A percentile compares a stretch with the other conserved stretches of the same genome.
These are phyloP conservation scores for Seira sanloemensis DNA, from an alignment of 2,888 invertebrate genomes.

Conservation along the genomic window DNA sequence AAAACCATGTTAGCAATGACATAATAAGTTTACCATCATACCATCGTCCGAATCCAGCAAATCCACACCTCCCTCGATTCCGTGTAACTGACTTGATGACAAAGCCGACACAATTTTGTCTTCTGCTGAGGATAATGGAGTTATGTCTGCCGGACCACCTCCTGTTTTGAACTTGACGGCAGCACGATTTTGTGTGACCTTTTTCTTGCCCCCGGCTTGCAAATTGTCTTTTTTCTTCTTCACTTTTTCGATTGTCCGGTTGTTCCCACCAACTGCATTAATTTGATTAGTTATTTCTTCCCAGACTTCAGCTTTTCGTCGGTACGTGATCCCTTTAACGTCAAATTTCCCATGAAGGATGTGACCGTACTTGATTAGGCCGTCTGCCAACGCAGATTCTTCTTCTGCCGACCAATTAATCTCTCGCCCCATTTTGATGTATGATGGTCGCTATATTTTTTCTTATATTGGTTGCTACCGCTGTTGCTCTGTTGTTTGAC, in stretches of 20 bases:
- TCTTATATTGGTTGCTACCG: no score
- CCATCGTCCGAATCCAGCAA: neutral
- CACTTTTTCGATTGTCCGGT: slow-evolving; percentile 27
- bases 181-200: neutral
- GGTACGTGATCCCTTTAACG: no score
- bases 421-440: no score
- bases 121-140: neutral
- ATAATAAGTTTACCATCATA: no score
- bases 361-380: no score
- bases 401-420: no score
- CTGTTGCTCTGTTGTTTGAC: no score
- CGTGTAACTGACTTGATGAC: slow-evolving; percentile 6
- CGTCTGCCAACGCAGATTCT: no score
- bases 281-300: slow-evolving; percentile 9
- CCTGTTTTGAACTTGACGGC: slow-evolving; percentile 45
- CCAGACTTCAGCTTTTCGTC: slow-evolving; percentile 43
- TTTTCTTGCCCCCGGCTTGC: slow-evolving; percentile 13
- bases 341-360: no score
- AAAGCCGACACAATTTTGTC: slow-evolving; percentile 13
- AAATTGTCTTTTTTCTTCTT: slow-evolving; percentile 33
- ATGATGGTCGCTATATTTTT: no score
- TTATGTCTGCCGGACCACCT: slow-evolving; percentile 24
- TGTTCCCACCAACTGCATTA: slow-evolving; percentile 16
- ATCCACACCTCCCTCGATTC: slow-evolving; percentile 54
- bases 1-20: slow-evolving; percentile 24